Evolutionary conservation across 2,113 vertebrate genomes (phyloP), one percentile per base, ranked within the genome.

Genomic region (Pterocles orientalis): DNA sequence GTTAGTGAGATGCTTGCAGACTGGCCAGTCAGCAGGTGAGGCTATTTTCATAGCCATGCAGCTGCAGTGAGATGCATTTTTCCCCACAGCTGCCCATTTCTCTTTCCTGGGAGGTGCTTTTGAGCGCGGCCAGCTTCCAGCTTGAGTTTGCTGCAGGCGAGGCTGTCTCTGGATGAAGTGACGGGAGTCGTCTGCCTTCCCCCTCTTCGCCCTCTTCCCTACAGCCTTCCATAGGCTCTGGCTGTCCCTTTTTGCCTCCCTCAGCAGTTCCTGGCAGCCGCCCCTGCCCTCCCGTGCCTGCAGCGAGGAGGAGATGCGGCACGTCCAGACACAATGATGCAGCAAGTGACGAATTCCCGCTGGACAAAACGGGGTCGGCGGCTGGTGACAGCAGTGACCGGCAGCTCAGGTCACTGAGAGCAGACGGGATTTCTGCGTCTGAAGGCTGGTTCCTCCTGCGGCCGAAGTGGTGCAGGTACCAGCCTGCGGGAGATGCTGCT

Each of bases 311-410:
- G 66, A 95, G 58, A 94, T 6, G 2, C 73, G 64, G 76, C 60
- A 75, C 6, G 41, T 75, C 72, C 66, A 86, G 80, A 94, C 65
- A 62, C 24, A 48, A 58, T 66, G 96, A 96, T 60, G 75, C 61
- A 96, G 94, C 86, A 94, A 96, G 94, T 29, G 51, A 70, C 28
- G 70, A 95, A 96, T 61, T 93, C 41, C 50, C n/a, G n/a, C n/a
- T n/a, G n/a, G n/a, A n/a, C n/a, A n/a, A n/a, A n/a, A n/a, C n/a
- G 1, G 70, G 77, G 72, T 66, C 94, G 71, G 93, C 51, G 93
- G 95, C 88, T 54, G 10, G 47, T 21, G 25, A 88, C 8, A n/a
- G 85, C 85, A 41, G 82, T 50, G 73, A 58, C 94, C 66, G 86
- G 53, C 45, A 2, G 2, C 54, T 60, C 4, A 36, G 20, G 23